These are phyloP conservation scores for Mellilla xanthometata DNA, from an alignment of 2,888 invertebrate genomes.

Conservation along the genomic window DNA sequence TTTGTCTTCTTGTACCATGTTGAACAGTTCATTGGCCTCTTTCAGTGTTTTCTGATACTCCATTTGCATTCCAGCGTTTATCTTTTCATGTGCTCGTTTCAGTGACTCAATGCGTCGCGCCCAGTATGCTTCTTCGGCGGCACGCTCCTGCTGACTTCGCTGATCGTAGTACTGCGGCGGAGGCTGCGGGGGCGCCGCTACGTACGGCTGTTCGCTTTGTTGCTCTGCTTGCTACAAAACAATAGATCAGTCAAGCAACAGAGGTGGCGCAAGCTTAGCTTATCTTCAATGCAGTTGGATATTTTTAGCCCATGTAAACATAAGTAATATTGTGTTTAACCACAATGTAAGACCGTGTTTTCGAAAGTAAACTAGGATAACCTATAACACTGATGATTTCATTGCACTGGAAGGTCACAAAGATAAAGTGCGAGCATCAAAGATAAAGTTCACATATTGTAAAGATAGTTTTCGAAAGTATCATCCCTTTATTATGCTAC, in stretches of 20 bases:
- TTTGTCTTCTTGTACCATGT: conserved; percentile 58
- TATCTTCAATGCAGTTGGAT: no score
- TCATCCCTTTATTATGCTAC: conserved; percentile 24
- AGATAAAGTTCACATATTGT: conserved; percentile 24
- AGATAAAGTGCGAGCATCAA: background rate
- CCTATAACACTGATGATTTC: conserved; percentile 1
- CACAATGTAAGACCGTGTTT: background rate
- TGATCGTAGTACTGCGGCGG: conserved; percentile 59
- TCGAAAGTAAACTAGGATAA: conserved; percentile 2
- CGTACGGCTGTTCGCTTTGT: conserved; percentile 46
- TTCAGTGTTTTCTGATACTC: conserved; percentile 74
- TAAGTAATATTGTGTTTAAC: background rate
- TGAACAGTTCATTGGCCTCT: conserved; percentile 69
- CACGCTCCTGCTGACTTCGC: conserved; percentile 53
- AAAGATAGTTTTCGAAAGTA: conserved; percentile 8
- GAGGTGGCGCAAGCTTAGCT: no score
- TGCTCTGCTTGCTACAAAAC: conserved; percentile 62
- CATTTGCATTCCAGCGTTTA: conserved; percentile 63
- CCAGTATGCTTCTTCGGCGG: conserved; percentile 75
- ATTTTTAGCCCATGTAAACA: conserved; percentile 1
- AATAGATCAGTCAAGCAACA: background rate
- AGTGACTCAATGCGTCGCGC: conserved; percentile 66
- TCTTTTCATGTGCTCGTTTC: conserved; percentile 69
- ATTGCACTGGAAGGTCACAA: background rate
- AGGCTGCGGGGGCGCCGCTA: conserved; percentile 45